A percentile compares a stretch with the other conserved stretches of the same genome.
Evolutionary conservation across 2,888 invertebrate genomes (phyloP).

Genomic region (Polydrusus cervinus): DNA sequence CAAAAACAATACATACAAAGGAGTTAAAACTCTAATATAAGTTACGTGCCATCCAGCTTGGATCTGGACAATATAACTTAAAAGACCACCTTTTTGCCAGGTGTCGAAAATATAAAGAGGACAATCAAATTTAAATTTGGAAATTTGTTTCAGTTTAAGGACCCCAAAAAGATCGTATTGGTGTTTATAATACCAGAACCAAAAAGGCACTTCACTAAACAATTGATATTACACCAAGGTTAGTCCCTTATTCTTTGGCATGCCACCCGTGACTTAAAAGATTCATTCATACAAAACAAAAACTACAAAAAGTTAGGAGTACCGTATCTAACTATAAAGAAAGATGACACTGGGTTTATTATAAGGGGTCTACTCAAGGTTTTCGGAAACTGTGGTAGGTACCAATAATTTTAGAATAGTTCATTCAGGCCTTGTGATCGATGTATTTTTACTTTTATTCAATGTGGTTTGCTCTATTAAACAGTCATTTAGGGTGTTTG

Average conservation of each 20-base stretch:
- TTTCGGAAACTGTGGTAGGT: slow-evolving; percentile 65
- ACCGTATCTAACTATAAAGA: slow-evolving; percentile 64
- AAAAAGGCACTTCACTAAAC: slow-evolving; percentile 43
- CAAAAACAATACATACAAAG: background rate
- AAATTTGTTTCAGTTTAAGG: slow-evolving; percentile 67
- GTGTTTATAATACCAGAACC: slow-evolving; percentile 34
- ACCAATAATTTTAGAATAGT: slow-evolving; percentile 60
- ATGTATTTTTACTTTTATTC: slow-evolving; percentile 55
- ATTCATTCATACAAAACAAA: slow-evolving; percentile 59
- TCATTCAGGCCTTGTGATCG: slow-evolving; percentile 59
- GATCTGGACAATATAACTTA: slow-evolving; percentile 29
- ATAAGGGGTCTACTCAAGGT: slow-evolving; percentile 59
- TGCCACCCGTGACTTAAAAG: slow-evolving; percentile 60
- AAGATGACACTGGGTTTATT: slow-evolving; percentile 61
- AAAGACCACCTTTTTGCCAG: slow-evolving; percentile 48
- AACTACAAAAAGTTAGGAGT: slow-evolving; percentile 63
- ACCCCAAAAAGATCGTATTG: slow-evolving; percentile 60
- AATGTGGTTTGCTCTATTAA: slow-evolving; percentile 48
- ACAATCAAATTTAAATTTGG: slow-evolving; percentile 66
- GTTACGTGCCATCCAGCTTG: background rate
- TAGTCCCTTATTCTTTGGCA: slow-evolving; percentile 43
- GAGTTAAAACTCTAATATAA: background rate
- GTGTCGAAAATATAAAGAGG: slow-evolving; percentile 57
- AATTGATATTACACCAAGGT: slow-evolving; percentile 45
- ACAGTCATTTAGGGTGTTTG: slow-evolving; percentile 47